Percentiles rank a stretch among this genome's conserved stretches.
Evolutionary conservation across 2,113 vertebrate species (phyloP).

Genomic region (Mormyrus iriodes): DNA sequence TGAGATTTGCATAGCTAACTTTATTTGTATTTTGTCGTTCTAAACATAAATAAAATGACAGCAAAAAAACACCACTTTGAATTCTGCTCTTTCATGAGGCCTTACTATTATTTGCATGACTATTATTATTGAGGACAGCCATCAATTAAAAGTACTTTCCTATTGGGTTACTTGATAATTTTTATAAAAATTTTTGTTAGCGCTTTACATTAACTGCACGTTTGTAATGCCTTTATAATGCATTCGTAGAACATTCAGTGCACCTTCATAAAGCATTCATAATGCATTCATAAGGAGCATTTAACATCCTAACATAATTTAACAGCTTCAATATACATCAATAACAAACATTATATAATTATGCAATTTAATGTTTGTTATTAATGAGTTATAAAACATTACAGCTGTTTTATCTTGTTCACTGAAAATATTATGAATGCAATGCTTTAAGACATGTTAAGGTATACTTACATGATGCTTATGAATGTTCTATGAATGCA

Average conservation of each 20-base stretch:
- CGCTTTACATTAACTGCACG: background rate
- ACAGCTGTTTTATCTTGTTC: background rate
- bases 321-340: background rate
- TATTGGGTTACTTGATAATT: background rate
- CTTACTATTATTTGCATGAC: background rate
- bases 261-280: background rate
- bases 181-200: background rate
- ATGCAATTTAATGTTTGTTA: background rate
- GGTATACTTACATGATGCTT: background rate
- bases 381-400: background rate
- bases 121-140: background rate
- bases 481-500: background rate
- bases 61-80: slow-evolving; percentile 22
- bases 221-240: background rate
- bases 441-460: background rate
- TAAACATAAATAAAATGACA: slow-evolving; percentile 13
- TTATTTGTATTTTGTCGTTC: slow-evolving; percentile 13
- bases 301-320: background rate
- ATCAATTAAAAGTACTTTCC: background rate
- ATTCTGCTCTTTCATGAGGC: slow-evolving; percentile 17
- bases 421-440: background rate
- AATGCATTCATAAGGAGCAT: background rate
- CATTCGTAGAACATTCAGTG: background rate
- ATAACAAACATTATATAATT: background rate
- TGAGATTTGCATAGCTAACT: slow-evolving; percentile 17